Evolutionary conservation across 2,888 invertebrate genomes (phyloP), one percentile per base, ranked within the genome.

Genomic region (Dolichomitus sp.): DNA sequence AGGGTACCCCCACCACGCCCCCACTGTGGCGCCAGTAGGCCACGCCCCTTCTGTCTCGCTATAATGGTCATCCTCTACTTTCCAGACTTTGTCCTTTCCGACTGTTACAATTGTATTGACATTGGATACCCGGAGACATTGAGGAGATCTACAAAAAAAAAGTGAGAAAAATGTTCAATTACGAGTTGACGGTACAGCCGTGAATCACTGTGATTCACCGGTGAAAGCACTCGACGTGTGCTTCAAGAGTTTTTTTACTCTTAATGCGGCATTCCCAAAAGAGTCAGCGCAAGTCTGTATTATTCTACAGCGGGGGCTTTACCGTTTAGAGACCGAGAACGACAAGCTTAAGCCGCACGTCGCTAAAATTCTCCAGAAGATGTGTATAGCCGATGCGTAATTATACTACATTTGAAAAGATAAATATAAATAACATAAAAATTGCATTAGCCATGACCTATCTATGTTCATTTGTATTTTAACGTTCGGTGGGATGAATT

Each of bases 111-210:
- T n/a, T n/a, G n/a, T n/a, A n/a, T n/a, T n/a, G n/a, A 17, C 40
- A 30, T 66, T 66, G 48, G 66, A 48, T 48, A 12, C 30, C 48
- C 27, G 66, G 66, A 30, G 65, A 68, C 37, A 76, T 76, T 6
- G 76, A 68, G 17, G 7, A 33, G n/a, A 3, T 23, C 9, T 59
- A 68, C 23, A 48, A 17, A n/a, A 11, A 37, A 17, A 80, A 74
- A 80, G 42, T 63, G 0, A 9, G 69, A 11, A 52, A 48, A 17
- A 76, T 76, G 81, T 9, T 23, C 19, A 5, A 17, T 4, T 48
- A 75, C 19, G 70, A 54, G 48, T 63, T 83, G 48, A 33, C 82
- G 4, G 77, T 84, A 9, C 82, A 84, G 74, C 80, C 82, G n/a
- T n/a, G n/a, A n/a, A n/a, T n/a, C n/a, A n/a, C 14, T 83, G 80